Evolutionary conservation across 1,140 invertebrate genomes (phyloP).

Genomic region (Marisa cornuarietis): DNA sequence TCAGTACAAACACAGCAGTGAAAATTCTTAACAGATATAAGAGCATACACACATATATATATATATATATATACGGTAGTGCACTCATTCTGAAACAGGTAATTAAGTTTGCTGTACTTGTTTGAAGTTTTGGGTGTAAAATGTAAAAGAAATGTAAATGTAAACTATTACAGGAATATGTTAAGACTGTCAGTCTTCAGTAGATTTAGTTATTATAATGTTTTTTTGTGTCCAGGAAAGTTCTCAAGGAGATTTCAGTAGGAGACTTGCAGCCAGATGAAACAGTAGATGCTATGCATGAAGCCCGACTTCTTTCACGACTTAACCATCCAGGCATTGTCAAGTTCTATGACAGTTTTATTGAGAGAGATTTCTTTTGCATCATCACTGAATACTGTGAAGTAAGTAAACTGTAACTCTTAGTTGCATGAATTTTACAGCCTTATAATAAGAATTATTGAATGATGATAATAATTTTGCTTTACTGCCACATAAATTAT

Average conservation of each 20-base stretch:
- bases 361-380: conserved; percentile 65
- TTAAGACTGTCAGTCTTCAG: background rate
- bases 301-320: conserved; percentile 61
- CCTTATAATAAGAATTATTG: background rate
- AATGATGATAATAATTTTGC: background rate
- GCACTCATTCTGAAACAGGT: background rate
- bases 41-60: no score
- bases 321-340: conserved; percentile 63
- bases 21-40: background rate
- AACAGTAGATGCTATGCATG: conserved; percentile 63
- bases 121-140: background rate
- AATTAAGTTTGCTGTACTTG: background rate
- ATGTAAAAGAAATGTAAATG: background rate
- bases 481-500: background rate
- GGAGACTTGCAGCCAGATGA: conserved; percentile 65
- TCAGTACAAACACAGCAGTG: background rate
- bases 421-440: background rate
- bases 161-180: background rate
- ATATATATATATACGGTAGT: background rate
- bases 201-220: background rate
- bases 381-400: conserved; percentile 68
- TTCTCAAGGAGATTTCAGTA: conserved; percentile 64
- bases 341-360: conserved; percentile 64
- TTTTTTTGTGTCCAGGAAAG: conserved; percentile 57
- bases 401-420: conserved; percentile 37